phyloP scores from a whole-genome alignment of 2,113 vertebrate species.

The Echinops telfairi region DNA sequence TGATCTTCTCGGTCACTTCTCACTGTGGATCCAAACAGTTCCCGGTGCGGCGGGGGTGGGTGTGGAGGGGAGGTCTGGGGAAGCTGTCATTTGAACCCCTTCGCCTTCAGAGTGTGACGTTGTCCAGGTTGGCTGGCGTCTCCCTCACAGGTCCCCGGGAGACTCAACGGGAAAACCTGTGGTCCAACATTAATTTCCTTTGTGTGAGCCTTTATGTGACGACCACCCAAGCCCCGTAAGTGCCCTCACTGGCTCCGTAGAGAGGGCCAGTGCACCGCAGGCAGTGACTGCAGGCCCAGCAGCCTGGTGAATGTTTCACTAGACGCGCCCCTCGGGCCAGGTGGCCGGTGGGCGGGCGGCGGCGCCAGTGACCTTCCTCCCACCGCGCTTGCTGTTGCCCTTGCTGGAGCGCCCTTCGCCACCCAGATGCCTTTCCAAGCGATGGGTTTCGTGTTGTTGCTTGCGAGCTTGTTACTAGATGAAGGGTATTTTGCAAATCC shows the following conservation, averaged over 20 bases:
- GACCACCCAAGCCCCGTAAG: accelerated
- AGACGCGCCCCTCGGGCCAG: accelerated
- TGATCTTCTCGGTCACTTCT: background rate
- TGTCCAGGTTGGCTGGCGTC: too few relatives aligned
- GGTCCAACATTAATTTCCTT: background rate
- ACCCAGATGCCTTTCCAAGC: background rate
- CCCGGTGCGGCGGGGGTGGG: accelerated
- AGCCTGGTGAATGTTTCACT: too few relatives aligned
- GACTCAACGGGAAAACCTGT: accelerated
- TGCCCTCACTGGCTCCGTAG: accelerated
- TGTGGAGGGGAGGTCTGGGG: accelerated
- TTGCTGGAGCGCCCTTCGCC: too few relatives aligned
- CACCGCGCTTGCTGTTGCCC: background rate
- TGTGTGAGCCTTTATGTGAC: background rate
- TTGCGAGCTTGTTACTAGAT: background rate
- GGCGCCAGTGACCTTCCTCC: background rate
- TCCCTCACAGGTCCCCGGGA: too few relatives aligned
- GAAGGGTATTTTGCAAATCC: background rate
- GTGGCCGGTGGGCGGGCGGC: too few relatives aligned
- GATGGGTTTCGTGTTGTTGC: background rate
- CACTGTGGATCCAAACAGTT: background rate
- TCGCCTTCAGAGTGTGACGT: background rate
- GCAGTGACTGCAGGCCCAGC: accelerated
- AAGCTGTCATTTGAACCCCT: accelerated
- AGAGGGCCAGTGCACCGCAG: background rate